phyloP scores from a whole-genome alignment of 1,140 invertebrate genomes.

The Zaprionus camerounensis region DNA sequence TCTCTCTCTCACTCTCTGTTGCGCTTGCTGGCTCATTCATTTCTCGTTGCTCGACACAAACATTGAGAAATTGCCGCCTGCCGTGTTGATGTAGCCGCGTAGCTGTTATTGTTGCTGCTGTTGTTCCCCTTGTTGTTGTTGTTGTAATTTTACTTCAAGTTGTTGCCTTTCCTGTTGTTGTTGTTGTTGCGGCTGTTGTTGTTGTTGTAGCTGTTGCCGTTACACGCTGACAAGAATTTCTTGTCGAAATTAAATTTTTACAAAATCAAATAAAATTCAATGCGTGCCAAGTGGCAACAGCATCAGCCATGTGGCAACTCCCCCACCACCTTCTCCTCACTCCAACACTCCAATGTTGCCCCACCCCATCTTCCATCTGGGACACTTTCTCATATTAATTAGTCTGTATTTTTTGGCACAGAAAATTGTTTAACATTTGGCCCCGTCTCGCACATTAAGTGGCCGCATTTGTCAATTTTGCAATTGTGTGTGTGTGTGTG shows the following conservation, averaged over 20 bases:
- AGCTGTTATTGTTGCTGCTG: constrained; percentile 23
- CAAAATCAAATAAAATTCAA: constrained; percentile 80
- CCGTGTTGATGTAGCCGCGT: constrained; percentile 38
- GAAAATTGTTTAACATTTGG: constrained; percentile 77
- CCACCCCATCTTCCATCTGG: background rate
- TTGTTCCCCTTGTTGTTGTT: constrained; percentile 4
- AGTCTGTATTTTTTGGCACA: constrained; percentile 80
- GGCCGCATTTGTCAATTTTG: constrained; percentile 78
- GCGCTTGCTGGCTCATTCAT: constrained; percentile 43
- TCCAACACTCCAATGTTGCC: background rate
- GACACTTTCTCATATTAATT: constrained; percentile 72
- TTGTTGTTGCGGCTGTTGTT: constrained; percentile 19
- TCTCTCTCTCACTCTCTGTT: constrained; percentile 16
- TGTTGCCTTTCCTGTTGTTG: constrained; percentile 11
- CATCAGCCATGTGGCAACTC: constrained; percentile 23
- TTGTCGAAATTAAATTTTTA: constrained; percentile 81
- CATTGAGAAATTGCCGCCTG: constrained; percentile 74
- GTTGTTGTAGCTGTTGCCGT: constrained; percentile 4
- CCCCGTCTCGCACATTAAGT: constrained; percentile 71
- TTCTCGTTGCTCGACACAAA: constrained; percentile 44
- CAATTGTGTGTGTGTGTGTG: background rate
- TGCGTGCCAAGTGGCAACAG: constrained; percentile 53
- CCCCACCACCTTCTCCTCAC: constrained; percentile 6
- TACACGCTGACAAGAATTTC: constrained; percentile 60
- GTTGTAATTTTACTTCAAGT: constrained; percentile 18